phyloP scores from a whole-genome alignment of 2,888 invertebrate species.

The Anodontia alba region DNA sequence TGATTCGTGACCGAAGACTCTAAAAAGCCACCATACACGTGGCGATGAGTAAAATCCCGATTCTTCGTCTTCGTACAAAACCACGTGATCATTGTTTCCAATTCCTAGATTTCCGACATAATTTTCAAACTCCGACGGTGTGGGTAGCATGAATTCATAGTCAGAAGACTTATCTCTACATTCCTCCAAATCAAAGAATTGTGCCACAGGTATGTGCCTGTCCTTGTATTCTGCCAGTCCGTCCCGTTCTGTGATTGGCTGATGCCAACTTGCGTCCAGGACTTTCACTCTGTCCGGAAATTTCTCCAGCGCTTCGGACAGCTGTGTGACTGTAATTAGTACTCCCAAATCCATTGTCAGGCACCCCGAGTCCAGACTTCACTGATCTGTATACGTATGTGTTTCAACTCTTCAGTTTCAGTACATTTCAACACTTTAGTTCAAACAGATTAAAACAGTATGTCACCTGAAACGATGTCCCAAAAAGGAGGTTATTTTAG shows the following conservation, averaged over 20 bases:
- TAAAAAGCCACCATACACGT: constrained; percentile 79
- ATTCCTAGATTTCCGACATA: constrained; percentile 77
- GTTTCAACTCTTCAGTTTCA: too few relatives aligned
- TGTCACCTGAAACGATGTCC: too few relatives aligned
- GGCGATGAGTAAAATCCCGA: constrained; percentile 73
- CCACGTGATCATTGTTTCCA: constrained; percentile 70
- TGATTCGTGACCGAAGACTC: constrained; percentile 74
- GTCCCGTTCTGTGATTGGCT: constrained; percentile 71
- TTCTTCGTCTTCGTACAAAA: constrained; percentile 75
- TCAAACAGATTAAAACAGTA: too few relatives aligned
- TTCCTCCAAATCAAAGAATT: constrained; percentile 79
- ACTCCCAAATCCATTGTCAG: not conserved
- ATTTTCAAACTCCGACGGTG: constrained; percentile 65
- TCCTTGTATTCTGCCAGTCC: constrained; percentile 65
- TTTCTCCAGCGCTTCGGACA: not conserved
- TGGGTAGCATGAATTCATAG: constrained; percentile 74
- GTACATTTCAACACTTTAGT: too few relatives aligned
- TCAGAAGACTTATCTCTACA: constrained; percentile 71
- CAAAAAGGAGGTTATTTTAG: too few relatives aligned
- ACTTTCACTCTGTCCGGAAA: constrained; percentile 31
- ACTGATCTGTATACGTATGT: too few relatives aligned
- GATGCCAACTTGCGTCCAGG: constrained; percentile 77
- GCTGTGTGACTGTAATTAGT: not conserved
- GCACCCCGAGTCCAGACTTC: too few relatives aligned
- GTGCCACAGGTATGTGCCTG: constrained; percentile 78